Evolutionary conservation across 2,888 invertebrate species (phyloP), one percentile per base, ranked within the genome.

Genomic region (Nineta flava): DNA sequence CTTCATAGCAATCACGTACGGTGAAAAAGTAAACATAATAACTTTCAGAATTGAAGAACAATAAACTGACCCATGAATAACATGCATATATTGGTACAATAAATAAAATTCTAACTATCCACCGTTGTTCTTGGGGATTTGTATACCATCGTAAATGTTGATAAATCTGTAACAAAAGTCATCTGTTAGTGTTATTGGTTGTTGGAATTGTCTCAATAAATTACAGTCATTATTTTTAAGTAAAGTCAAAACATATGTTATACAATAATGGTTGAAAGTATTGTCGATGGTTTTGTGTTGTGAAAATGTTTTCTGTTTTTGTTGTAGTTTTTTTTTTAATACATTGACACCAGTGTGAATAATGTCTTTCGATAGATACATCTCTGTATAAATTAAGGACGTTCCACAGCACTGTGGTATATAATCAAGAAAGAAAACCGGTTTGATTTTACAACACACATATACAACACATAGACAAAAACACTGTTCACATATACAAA

Each of bases 1-100:
- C 91, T 85, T 99, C 99, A 72, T 99, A 99, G 71, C 97, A 99
- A 74, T 99, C 99, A 62, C 99, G 79, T 60, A 99, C 87, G 49
- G 96, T 95, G 73, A 99, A 97, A 74, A 99, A 97, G 72, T 99
- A 99, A 54, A 99, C 88, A 66, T 99, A 97, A 64, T 94, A 94
- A 62, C 92, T 91, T 70, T 96, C 92, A 59, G 90, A 91, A 69
- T 92, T 92, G 75, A 99, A 97, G 76, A 99, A 97, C 59, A 99
- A 72, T 61, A 99, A 76, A 62, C 94, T 94, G 60, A 99, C 84
- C 95, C 97, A 99, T 47, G 97, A 97, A 71, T 97, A 94, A 61
- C 91, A 88, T 26, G 94, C 94, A 69, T 99, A 99, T 62, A 99
- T 96, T 55, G 99, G 99, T 53, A 99, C 96, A 66, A 99, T 97